Percentiles rank a stretch among this genome's conserved stretches.
phyloP scores from a whole-genome alignment of 2,113 vertebrate genomes.

The Nothocercus nigrocapillus region DNA sequence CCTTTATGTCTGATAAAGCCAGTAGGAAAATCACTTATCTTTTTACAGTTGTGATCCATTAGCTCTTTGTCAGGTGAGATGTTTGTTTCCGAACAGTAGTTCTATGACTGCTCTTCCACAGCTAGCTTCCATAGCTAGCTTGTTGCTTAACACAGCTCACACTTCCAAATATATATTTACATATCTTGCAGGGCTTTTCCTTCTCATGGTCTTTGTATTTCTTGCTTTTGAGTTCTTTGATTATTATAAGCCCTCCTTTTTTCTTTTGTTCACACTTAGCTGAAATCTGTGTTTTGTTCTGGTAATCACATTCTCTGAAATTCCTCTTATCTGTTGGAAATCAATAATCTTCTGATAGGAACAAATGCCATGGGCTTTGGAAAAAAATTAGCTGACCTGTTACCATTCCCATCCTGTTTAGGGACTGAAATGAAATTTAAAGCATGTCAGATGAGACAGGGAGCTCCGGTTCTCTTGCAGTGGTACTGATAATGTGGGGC shows the following conservation, averaged over 20 bases:
- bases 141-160: background rate
- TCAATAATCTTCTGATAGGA: background rate
- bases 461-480: background rate
- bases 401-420: background rate
- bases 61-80: background rate
- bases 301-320: background rate
- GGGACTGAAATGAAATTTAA: background rate
- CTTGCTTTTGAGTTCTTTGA: background rate
- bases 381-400: background rate
- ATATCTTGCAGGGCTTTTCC: background rate
- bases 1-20: background rate
- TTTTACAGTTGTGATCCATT: background rate
- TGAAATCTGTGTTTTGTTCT: background rate
- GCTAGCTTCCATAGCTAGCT: background rate
- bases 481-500: fast-evolving
- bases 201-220: background rate
- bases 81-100: background rate
- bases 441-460: background rate
- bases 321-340: background rate
- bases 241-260: background rate
- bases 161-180: background rate
- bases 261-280: background rate
- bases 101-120: background rate
- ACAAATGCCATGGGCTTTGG: background rate
- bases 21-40: background rate